Percentiles rank a stretch among this genome's conserved stretches.
phyloP scores from a whole-genome alignment of 2,797 vertebrate species.

The Epinephelus coioides region DNA sequence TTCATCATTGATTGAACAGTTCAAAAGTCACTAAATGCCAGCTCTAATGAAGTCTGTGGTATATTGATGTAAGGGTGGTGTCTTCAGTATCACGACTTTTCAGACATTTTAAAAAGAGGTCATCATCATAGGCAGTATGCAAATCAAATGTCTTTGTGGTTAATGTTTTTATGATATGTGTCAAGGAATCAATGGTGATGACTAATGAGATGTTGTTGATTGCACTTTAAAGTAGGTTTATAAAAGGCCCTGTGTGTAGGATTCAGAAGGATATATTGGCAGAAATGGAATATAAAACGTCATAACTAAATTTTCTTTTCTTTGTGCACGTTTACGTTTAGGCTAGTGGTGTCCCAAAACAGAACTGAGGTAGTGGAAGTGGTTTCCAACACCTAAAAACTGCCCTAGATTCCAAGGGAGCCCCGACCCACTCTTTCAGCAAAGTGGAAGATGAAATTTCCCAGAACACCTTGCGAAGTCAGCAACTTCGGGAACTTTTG shows the following conservation, averaged over 20 bases:
- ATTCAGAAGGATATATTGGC: too few relatives aligned
- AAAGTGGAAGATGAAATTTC: too few relatives aligned
- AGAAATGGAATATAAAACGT: too few relatives aligned
- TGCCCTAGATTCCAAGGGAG: too few relatives aligned
- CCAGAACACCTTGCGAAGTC: too few relatives aligned
- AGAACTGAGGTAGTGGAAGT: too few relatives aligned
- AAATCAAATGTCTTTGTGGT: background rate
- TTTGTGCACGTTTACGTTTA: too few relatives aligned
- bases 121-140: background rate
- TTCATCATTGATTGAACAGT: constrained; percentile 52
- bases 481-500: too few relatives aligned
- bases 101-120: constrained; percentile 21
- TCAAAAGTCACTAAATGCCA: constrained; percentile 74
- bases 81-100: constrained; percentile 37
- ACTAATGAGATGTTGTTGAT: background rate
- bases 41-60: constrained; percentile 55
- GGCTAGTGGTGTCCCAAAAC: too few relatives aligned
- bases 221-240: background rate
- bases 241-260: background rate
- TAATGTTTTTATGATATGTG: background rate
- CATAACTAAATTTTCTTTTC: too few relatives aligned
- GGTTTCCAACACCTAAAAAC: too few relatives aligned
- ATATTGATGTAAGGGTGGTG: constrained; percentile 25
- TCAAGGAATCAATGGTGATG: background rate
- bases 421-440: too few relatives aligned